Conservation (phyloP, 2,797 vertebrate species). For the Delichon dasypus region DNA sequence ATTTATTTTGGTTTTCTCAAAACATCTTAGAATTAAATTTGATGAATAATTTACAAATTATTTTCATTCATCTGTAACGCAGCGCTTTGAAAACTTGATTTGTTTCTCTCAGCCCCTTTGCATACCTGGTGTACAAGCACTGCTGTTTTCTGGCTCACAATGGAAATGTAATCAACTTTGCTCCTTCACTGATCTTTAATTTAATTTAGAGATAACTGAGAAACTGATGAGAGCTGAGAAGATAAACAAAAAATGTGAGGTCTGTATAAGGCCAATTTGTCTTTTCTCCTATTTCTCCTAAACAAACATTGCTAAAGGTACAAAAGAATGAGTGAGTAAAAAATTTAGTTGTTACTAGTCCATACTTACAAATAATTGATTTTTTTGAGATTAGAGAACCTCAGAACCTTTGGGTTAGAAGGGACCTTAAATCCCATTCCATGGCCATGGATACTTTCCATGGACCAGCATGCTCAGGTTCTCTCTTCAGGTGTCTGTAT, state of each 20-base stretch:
- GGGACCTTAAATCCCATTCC: neutral
- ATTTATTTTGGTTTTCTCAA: neutral
- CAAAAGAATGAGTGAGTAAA: neutral
- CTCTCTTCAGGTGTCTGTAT: neutral
- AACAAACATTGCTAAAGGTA: neutral
- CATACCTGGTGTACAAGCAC: neutral
- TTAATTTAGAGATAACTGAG: constrained; percentile 26
- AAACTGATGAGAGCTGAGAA: neutral
- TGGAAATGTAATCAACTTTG: constrained; percentile 22
- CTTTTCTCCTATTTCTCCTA: neutral
- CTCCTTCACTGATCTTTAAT: constrained; percentile 31
- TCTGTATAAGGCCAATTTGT: neutral
- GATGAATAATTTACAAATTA: neutral
- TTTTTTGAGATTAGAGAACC: neutral
- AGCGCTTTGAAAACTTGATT: neutral
- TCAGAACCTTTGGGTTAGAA: neutral
- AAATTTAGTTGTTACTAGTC: neutral
- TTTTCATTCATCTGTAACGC: neutral
- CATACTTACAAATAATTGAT: neutral
- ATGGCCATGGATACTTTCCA: neutral
- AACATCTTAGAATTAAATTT: neutral
- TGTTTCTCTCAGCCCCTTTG: neutral
- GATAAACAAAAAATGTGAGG: neutral
- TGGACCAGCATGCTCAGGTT: neutral
- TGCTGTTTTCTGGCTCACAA: constrained; percentile 1